Evolutionary conservation across 1,140 invertebrate species (phyloP).

Genomic region (Neodiprion virginianus): DNA sequence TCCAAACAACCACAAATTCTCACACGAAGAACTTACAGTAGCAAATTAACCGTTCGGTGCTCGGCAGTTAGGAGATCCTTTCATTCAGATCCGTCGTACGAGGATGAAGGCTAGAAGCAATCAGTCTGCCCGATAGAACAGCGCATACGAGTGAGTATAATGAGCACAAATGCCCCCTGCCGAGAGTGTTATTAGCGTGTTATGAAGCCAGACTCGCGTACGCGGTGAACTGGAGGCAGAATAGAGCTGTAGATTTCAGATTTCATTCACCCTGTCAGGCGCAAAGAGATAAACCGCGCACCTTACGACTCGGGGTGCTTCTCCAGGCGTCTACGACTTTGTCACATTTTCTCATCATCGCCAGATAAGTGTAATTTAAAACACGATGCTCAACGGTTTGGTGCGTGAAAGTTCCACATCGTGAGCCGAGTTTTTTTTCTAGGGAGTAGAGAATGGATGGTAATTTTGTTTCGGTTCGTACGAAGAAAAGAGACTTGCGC

Average conservation of each 20-base stretch:
- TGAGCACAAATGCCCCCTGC: slow-evolving; percentile 30
- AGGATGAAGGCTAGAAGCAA: background rate
- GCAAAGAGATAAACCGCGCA: background rate
- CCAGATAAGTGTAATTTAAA: background rate
- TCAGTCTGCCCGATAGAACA: background rate
- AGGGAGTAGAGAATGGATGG: no score
- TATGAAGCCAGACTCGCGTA: slow-evolving; percentile 10
- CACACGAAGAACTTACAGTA: no score
- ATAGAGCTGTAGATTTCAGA: slow-evolving; percentile 15
- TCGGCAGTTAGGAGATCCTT: no score
- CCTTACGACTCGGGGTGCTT: background rate
- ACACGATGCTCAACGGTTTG: background rate
- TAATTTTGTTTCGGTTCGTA: no score
- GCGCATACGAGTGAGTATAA: slow-evolving; percentile 14
- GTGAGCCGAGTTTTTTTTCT: background rate
- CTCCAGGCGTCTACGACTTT: background rate
- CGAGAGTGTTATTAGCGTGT: slow-evolving; percentile 34
- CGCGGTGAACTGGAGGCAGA: background rate
- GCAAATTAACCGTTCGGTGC: no score
- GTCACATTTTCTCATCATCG: background rate
- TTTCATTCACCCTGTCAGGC: slow-evolving; percentile 13
- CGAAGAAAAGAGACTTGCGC: no score
- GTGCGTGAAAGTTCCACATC: background rate
- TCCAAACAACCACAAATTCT: no score
- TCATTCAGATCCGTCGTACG: background rate